These are phyloP conservation scores for Solea senegalensis DNA, from an alignment of 2,113 vertebrate genomes.

Conservation along the genomic window DNA sequence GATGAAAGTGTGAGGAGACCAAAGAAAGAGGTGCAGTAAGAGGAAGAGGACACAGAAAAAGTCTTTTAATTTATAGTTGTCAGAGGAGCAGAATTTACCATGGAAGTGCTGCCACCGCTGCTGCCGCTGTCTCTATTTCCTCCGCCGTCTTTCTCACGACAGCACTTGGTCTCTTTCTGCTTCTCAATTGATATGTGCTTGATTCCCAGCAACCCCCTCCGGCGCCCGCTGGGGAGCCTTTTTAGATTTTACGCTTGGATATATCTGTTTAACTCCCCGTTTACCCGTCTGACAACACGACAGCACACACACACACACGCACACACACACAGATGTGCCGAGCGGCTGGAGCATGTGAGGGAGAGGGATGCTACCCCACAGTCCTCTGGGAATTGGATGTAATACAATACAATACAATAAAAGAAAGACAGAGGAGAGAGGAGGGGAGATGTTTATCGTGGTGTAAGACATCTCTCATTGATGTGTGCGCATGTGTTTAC, in stretches of 20 bases:
- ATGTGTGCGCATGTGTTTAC: conserved; percentile 22
- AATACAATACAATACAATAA: conserved; percentile 69
- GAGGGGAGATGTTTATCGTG: conserved; percentile 60
- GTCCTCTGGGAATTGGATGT: conserved; percentile 67
- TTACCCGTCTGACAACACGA: conserved; percentile 94
- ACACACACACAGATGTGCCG: conserved; percentile 14
- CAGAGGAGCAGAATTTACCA: conserved; percentile 13
- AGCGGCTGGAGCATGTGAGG: conserved; percentile 44
- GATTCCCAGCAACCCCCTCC: conserved; percentile 96
- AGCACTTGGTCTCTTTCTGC: conserved; percentile 82
- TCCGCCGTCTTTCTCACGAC: conserved; percentile 84
- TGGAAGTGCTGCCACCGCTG: background rate
- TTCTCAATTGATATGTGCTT: conserved; percentile 98
- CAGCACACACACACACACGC: conserved; percentile 16
- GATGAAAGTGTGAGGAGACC: background rate
- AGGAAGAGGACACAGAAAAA: conserved; percentile 13
- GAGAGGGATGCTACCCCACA: conserved; percentile 38
- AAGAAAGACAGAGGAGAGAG: conserved; percentile 51
- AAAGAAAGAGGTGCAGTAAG: background rate
- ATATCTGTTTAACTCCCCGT: conserved; percentile 99
- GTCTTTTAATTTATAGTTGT: conserved; percentile 37
- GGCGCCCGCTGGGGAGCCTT: conserved; percentile 93
- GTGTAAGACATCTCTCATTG: conserved; percentile 48
- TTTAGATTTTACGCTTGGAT: conserved; percentile 99
- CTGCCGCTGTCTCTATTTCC: conserved; percentile 21